Base-by-base conservation (phyloP, 1,140 invertebrate species). In the Lordiphosa collinella region DNA sequence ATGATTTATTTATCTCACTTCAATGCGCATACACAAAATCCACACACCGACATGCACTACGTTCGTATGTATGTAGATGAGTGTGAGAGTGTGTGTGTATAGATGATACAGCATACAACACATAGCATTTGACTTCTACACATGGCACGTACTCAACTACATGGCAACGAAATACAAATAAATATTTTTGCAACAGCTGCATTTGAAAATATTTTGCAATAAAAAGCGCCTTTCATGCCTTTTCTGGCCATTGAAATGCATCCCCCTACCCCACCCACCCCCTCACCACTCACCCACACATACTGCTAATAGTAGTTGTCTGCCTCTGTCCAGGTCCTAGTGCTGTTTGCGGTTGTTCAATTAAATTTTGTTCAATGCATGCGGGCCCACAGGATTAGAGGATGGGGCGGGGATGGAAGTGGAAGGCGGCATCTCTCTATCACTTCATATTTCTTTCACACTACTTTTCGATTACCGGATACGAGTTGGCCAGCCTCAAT, bases 101-200 rank as follows among this genome's bases (percentile, higher is more conserved):
- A 44, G 48, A 35, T 60, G 14, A 31, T 32, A 22, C 25, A 29
- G 59, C 6, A 25, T 25, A 25, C 22, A 25, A 25, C 22, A 47
- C 11, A 32, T 47, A 47, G 44, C 44, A 67, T 64, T 49, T 60
- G 61, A 80, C 66, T 82, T 82, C 53, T 64, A 69, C 65, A 75
- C 55, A 79, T 78, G 73, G 58, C 73, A 76, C 68, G 69, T 74
- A 79, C 68, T 60, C 57, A 50, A 61, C 58, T 73, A 68, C 69
- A 68, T 70, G 63, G 46, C 54, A 71, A 47, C 54, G 59, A 63
- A 73, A 79, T 69, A 76, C 78, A 80, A 82, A 80, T 80, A 80
- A 80, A 80, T 76, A 76, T 66, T 70, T 80, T 80, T 63, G 76
- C 76, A 80, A 80, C 76, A 80, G 76, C 76, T 82, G 76, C 76